A percentile compares a stretch with the other conserved stretches of the same genome.
phyloP scores from a whole-genome alignment of 2,113 vertebrate species.

The Mirounga angustirostris region DNA sequence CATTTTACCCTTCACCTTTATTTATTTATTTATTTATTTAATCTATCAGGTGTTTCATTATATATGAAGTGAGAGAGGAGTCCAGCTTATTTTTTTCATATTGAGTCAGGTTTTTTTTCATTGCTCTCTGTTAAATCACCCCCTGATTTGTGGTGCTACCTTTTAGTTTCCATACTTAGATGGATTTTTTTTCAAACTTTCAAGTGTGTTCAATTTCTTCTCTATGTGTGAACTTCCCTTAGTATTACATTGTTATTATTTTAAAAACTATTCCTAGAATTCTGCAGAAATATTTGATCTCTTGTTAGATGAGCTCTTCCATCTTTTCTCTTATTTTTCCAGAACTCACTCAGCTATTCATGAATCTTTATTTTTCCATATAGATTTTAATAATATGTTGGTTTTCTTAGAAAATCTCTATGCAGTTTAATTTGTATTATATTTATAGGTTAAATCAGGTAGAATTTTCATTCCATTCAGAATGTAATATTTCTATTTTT shows the following conservation, averaged over 20 bases:
- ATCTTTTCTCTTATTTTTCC: constrained; percentile 19
- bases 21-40: neutral
- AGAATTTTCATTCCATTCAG: neutral
- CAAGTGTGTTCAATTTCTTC: neutral
- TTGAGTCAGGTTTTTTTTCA: neutral
- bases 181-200: neutral
- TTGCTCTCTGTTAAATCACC: neutral
- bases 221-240: neutral
- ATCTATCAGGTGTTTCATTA: neutral
- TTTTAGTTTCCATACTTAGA: neutral
- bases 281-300: neutral
- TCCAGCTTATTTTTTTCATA: neutral
- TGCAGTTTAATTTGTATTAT: neutral
- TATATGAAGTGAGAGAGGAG: neutral
- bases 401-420: neutral
- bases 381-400: neutral
- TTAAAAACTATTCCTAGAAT: neutral
- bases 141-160: neutral
- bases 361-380: neutral
- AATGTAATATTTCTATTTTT: neutral
- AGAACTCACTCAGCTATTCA: neutral
- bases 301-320: neutral
- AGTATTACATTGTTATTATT: neutral
- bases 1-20: neutral
- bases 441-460: neutral